Conservation (phyloP, 2,113 vertebrate species). For the Scortum barcoo region DNA sequence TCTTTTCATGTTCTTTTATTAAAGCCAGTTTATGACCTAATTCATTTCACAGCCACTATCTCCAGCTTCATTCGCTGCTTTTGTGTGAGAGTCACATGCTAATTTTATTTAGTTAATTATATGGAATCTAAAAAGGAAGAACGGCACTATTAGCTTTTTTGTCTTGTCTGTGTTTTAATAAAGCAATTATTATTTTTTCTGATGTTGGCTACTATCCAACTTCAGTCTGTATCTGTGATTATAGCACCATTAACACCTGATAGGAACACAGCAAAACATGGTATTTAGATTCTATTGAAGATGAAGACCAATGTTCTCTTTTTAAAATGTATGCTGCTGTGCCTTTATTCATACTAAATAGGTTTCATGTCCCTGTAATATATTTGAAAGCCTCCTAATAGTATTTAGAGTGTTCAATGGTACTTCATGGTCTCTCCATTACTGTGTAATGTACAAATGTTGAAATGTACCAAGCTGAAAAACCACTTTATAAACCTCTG, state of each 20-base stretch:
- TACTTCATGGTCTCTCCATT: too few relatives aligned
- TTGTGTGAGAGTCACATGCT: not conserved
- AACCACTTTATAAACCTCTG: too few relatives aligned
- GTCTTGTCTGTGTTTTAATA: not conserved
- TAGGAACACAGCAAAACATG: not conserved
- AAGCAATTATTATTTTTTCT: not conserved
- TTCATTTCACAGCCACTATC: not conserved
- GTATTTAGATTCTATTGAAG: too few relatives aligned
- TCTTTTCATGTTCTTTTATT: constrained; percentile 12
- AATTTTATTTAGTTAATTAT: not conserved
- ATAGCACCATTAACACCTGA: not conserved
- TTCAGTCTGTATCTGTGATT: not conserved
- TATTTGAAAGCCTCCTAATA: too few relatives aligned
- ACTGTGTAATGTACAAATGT: too few relatives aligned
- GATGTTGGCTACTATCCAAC: not conserved
- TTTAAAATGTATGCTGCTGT: too few relatives aligned
- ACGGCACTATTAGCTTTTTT: not conserved
- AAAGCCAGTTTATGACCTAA: not conserved
- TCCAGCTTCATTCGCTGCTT: not conserved
- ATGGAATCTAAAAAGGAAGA: not conserved
- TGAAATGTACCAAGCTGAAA: too few relatives aligned
- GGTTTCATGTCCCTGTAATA: too few relatives aligned
- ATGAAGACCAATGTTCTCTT: too few relatives aligned
- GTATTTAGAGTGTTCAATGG: too few relatives aligned
- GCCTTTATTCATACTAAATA: too few relatives aligned